phyloP scores from a whole-genome alignment of 2,797 vertebrate species.

The Chelon labrosus region DNA sequence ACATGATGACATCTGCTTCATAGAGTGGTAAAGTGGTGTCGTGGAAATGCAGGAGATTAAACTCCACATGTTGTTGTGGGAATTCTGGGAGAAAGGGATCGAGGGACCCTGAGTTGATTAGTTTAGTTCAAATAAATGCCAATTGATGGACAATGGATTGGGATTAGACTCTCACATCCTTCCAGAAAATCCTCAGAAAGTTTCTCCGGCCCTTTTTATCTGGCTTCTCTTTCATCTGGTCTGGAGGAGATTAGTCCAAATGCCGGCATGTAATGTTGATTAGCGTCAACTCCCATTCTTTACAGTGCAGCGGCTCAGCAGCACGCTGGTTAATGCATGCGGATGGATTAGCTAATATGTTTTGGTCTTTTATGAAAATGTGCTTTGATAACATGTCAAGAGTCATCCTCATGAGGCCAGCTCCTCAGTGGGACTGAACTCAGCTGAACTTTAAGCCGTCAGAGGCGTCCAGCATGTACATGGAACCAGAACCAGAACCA shows the following conservation, averaged over 20 bases:
- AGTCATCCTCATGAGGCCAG: conserved; percentile 8
- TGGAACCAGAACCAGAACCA: too few species aligned
- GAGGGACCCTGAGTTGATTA: conserved; percentile 30
- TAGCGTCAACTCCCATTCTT: conserved; percentile 43
- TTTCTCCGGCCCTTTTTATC: conserved; percentile 43
- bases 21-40: too few species aligned
- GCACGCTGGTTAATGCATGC: background rate
- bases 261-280: conserved; percentile 47
- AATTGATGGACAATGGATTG: conserved; percentile 51
- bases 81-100: conserved; percentile 23
- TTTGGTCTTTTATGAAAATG: conserved; percentile 3
- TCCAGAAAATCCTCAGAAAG: conserved; percentile 51
- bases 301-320: conserved; percentile 22
- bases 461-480: too few species aligned
- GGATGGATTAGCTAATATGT: conserved; percentile 25
- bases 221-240: conserved; percentile 52
- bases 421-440: background rate
- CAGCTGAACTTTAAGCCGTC: too few species aligned
- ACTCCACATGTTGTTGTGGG: background rate
- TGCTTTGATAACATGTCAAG: conserved; percentile 35
- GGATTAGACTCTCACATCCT: conserved; percentile 53
- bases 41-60: conserved; percentile 1
- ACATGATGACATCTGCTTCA: too few species aligned
- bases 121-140: conserved; percentile 38
- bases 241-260: conserved; percentile 57